A percentile compares a stretch with the other conserved stretches of the same genome.
Evolutionary conservation across 1,140 invertebrate species (phyloP).

Genomic region (Zaprionus tsacasi): DNA sequence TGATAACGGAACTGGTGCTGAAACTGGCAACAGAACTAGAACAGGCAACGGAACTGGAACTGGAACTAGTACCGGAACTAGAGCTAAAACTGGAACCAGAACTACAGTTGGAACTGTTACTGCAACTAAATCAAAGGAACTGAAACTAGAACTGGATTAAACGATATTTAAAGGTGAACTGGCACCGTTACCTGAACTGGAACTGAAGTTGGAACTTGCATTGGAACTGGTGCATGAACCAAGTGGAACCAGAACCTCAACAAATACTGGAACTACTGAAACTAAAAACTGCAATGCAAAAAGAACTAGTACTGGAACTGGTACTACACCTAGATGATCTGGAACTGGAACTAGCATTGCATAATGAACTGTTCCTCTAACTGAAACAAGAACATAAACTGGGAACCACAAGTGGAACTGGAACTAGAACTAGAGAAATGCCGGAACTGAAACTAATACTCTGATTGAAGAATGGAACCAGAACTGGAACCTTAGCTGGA

Average conservation of each 20-base stretch:
- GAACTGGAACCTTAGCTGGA: background rate
- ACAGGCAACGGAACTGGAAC: background rate
- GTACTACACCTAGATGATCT: no score
- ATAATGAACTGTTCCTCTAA: background rate
- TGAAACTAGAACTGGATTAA: background rate
- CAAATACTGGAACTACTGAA: background rate
- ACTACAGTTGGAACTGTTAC: background rate
- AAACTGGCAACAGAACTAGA: background rate
- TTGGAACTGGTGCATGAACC: background rate
- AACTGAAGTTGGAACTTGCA: background rate
- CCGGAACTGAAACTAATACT: background rate
- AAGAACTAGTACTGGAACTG: background rate
- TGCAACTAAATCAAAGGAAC: background rate
- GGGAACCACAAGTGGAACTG: background rate
- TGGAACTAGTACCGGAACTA: background rate
- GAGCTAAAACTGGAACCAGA: no score
- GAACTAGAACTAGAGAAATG: background rate
- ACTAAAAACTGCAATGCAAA: no score
- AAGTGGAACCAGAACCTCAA: background rate
- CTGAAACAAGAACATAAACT: background rate
- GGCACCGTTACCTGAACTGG: background rate
- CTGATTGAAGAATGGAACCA: background rate
- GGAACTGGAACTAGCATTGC: background rate
- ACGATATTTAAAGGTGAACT: background rate
- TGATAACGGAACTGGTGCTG: background rate